phyloP scores from a whole-genome alignment of 1,140 invertebrate genomes.

The Amyelois transitella region DNA sequence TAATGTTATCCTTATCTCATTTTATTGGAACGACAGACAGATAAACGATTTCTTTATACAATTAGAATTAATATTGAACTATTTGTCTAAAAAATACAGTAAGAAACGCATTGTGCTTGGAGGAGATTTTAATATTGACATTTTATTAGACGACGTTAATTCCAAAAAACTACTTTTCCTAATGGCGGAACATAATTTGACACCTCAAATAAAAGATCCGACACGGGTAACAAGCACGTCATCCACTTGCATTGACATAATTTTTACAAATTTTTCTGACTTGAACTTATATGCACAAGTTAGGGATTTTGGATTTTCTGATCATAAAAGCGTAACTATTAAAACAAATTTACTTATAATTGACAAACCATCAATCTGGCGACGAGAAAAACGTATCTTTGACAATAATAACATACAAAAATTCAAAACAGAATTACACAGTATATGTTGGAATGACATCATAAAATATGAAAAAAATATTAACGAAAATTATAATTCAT shows the following conservation, averaged over 20 bases:
- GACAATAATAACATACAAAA: constrained; percentile 2
- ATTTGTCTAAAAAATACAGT: constrained; percentile 15
- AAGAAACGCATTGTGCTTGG: no score
- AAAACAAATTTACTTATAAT: no score
- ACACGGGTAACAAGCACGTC: constrained; percentile 7
- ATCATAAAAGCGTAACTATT: background rate
- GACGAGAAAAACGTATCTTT: background rate
- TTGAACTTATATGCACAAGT: background rate
- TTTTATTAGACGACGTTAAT: constrained; percentile 4
- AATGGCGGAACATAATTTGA: constrained; percentile 11
- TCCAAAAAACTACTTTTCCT: background rate
- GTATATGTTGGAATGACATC: background rate
- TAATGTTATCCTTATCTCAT: no score
- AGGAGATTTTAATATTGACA: no score
- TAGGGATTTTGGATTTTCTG: constrained; percentile 2
- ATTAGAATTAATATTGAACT: constrained; percentile 16
- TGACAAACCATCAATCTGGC: background rate
- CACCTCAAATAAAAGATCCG: constrained; percentile 7
- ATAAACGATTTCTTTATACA: no score
- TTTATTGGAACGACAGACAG: no score
- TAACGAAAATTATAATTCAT: constrained; percentile 2
- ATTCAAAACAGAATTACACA: constrained; percentile 1
- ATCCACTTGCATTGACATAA: constrained; percentile 12
- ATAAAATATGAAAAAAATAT: constrained; percentile 4
- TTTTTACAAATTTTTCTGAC: constrained; percentile 12